These are phyloP conservation scores for Charina bottae DNA, from an alignment of 2,113 vertebrate genomes.

Conservation along the genomic window DNA sequence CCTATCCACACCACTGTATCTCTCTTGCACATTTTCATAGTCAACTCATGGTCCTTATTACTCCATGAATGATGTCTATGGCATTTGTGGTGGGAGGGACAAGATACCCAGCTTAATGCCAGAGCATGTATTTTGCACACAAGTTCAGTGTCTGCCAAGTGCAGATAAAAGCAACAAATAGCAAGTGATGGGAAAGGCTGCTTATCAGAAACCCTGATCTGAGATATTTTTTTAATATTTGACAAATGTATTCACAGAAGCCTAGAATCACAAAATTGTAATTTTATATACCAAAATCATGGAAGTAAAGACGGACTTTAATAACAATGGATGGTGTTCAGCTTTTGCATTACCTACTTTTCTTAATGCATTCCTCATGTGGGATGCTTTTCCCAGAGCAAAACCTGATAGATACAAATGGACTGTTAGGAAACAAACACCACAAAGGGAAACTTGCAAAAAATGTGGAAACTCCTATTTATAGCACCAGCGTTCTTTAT, in stretches of 20 bases:
- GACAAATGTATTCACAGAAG: not conserved
- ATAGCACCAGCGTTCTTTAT: not conserved
- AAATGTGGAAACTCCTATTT: not conserved
- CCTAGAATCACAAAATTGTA: not conserved
- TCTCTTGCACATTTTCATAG: not conserved
- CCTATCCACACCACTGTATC: not conserved
- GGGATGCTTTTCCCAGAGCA: conserved; percentile 88
- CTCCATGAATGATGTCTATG: not conserved
- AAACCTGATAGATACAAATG: conserved; percentile 79
- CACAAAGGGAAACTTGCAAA: not conserved
- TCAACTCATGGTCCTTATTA: not conserved
- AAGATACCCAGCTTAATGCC: too few relatives aligned
- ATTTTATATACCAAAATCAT: not conserved
- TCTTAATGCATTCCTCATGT: conserved; percentile 85
- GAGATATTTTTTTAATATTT: not conserved
- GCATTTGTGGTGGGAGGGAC: not conserved
- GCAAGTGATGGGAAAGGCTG: not conserved
- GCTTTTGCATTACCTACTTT: conserved; percentile 78
- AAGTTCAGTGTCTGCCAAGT: not conserved
- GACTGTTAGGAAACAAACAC: not conserved
- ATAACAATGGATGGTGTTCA: not conserved
- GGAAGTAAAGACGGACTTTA: not conserved
- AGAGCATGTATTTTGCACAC: not conserved
- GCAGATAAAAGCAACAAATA: not conserved
- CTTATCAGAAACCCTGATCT: not conserved